Base-by-base conservation (phyloP, 2,888 invertebrate genomes). In the Leptinotarsa juncta region DNA sequence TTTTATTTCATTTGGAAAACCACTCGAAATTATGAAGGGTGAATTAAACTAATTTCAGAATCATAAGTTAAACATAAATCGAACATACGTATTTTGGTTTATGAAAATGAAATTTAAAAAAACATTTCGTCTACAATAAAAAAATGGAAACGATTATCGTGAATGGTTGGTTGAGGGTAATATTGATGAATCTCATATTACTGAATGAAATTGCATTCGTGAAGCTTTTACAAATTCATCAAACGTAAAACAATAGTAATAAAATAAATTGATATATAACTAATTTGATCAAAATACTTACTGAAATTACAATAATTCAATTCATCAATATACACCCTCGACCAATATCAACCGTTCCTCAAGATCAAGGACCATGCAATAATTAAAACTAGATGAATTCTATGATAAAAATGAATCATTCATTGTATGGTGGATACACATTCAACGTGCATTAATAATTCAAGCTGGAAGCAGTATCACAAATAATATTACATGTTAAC, bases 381-480 rank as follows among this genome's bases (percentile, higher is more conserved):
- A 15, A 23, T 23, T 18, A 12, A 20, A 14, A 23, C 20, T 23
- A 15, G 4, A 23, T 12, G 23, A 57, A 57, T n/a, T 51, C 15
- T 15, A 57, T 20, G 23, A 3, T 23, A 14, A 23, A 57, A 57
- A 14, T 3, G 15, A 15, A 57, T 57, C 15, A 23, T 57, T 57
- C 23, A 18, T 53, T 3, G 1, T 3, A 14, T 18, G 3, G 1
- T 23, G 20, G 20, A 57, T 16, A 23, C 3, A 23, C 23, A 57
- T 57, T 23, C 57, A 57, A 23, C 57, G 23, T 57, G 57, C 57
- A 23, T 57, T 15, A 51, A 67, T 60, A 53, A 51, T 55, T 70
- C 16, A 57, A 77, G 73, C 71, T 15, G 69, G 73, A 79, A 75
- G 68, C 75, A 73, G 74, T 76, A 72, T 73, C 74, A 75, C 68